Base-by-base conservation (phyloP, 2,888 invertebrate species). In the Polydrusus cervinus region DNA sequence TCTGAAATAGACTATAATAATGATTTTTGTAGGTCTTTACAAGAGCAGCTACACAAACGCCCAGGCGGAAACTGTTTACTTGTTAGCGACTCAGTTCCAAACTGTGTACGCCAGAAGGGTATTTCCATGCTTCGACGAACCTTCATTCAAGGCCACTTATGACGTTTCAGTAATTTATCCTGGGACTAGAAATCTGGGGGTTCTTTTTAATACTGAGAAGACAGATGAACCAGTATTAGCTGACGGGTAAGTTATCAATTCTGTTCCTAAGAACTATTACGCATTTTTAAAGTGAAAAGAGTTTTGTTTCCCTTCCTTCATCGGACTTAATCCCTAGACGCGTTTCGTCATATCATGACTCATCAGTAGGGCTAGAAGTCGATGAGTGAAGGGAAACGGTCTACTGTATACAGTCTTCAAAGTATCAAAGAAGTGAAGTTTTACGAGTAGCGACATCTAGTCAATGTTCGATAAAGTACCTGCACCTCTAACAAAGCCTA, bases 51-150 rank as follows among this genome's bases (percentile, higher is more conserved):
- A 80, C 61, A 40, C 51, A 18, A 74, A 74, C 16, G 34, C 6
- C 9, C 11, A 62, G 9, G 73, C 71, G 0, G 70, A 34, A 40
- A 75, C 74, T 6, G 77, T 77, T 34, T 80, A 79, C 62, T 57
- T 82, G 25, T 72, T 68, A 20, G 78, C 81, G 3, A 82, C 81
- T 0, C 81, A 81, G 51, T 80, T 82, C 49, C 66, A 80, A 51
- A 40, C 81, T 1, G 78, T 74, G 3, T 47, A 73, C 57, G 81
- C 81, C 1, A 69, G 81, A 47, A 71, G 71, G 65, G 80, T 75
- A 8, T 82, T 81, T 51, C 82, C 82, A 1, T 81, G 81, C 51
- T 82, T 82, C 45, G 82, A 82, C 40, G 82, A 82, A 68, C 82
- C 82, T 18, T 34, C 62, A 1, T 80, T 77, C 38, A 82, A 81